Conservation (phyloP, 2,113 vertebrate species). For the Nibea coibor region DNA sequence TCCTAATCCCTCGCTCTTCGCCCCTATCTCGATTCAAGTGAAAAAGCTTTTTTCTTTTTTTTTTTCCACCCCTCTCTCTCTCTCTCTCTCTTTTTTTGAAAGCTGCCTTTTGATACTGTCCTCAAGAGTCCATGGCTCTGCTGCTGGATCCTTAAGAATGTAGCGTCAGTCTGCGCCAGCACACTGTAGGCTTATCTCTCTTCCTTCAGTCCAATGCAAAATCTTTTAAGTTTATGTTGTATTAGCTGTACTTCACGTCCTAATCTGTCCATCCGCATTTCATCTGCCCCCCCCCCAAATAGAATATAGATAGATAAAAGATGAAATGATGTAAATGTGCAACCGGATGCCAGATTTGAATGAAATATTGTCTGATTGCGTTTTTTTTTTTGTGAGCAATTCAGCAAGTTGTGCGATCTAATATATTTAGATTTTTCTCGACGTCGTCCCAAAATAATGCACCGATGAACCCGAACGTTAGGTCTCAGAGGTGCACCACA, state of each 20-base stretch:
- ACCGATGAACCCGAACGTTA: neutral
- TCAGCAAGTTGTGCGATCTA: neutral
- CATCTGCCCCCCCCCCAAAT: neutral
- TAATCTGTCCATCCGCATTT: neutral
- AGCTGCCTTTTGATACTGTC: slow-evolving; percentile 58
- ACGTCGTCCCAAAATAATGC: neutral
- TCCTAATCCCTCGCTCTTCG: slow-evolving; percentile 69
- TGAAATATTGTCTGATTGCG: neutral
- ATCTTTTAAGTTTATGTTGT: neutral
- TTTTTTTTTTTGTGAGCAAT: neutral
- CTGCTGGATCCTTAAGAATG: slow-evolving; percentile 55
- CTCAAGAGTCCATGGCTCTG: slow-evolving; percentile 55
- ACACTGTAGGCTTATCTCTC: slow-evolving; percentile 29
- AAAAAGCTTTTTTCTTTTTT: slow-evolving; percentile 29
- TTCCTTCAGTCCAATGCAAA: neutral
- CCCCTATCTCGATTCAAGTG: slow-evolving; percentile 56
- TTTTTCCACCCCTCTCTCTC: neutral
- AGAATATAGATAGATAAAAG: too few species aligned
- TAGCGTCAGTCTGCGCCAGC: slow-evolving; percentile 43
- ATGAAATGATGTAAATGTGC: neutral
- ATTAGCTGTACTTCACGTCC: neutral
- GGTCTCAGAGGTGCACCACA: slow-evolving; percentile 23
- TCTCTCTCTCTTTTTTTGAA: slow-evolving; percentile 27
- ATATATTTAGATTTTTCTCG: neutral
- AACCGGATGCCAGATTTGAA: neutral